A percentile compares a stretch with the other conserved stretches of the same genome.
Evolutionary conservation across 2,888 invertebrate genomes (phyloP).

Genomic region (Heliconius erato): DNA sequence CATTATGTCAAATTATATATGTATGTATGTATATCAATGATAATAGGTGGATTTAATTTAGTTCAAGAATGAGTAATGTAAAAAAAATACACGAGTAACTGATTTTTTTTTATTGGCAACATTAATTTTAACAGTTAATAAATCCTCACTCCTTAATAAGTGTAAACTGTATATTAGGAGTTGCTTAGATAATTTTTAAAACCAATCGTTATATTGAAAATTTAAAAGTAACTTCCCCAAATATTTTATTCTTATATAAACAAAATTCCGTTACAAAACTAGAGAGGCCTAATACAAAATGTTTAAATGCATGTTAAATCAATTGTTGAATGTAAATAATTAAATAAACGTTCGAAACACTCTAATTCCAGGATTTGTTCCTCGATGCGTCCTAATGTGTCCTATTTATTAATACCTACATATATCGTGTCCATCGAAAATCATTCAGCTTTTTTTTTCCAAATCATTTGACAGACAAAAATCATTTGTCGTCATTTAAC

Average conservation of each 20-base stretch:
- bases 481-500: not conserved
- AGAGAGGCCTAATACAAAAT: constrained; percentile 50
- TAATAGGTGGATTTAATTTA: not conserved
- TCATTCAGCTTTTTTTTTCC: not conserved
- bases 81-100: not conserved
- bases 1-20: constrained; percentile 10
- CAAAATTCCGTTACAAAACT: constrained; percentile 12
- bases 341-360: constrained; percentile 33
- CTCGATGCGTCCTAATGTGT: constrained; percentile 43
- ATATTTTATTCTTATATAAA: not conserved
- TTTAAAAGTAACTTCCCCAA: not conserved
- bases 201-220: not conserved
- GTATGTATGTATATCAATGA: not conserved
- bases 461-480: not conserved
- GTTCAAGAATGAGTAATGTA: not conserved
- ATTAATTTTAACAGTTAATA: not conserved
- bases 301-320: constrained; percentile 31
- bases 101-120: not conserved
- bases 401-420: constrained; percentile 38
- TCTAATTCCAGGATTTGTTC: constrained; percentile 37
- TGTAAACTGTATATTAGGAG: not conserved
- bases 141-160: not conserved
- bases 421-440: constrained; percentile 17
- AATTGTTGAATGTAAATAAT: constrained; percentile 46
- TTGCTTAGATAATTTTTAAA: not conserved